Conservation (phyloP, 2,113 vertebrate genomes). For the Tylochromis polylepis region DNA sequence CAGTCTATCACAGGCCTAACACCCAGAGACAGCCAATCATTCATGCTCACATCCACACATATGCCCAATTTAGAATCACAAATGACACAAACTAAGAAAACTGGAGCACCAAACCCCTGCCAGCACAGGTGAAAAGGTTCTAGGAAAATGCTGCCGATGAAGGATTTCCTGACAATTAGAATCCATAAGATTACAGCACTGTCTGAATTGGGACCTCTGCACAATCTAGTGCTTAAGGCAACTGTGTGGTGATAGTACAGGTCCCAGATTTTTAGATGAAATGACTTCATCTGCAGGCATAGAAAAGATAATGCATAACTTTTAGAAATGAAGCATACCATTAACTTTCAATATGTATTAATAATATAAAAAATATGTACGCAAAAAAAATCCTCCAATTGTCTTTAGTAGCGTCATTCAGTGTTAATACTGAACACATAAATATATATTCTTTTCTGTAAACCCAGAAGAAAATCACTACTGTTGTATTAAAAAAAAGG, state of each 20-base stretch:
- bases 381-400: fast-evolving
- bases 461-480: not conserved
- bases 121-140: not conserved
- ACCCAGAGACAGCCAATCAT: not conserved
- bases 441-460: not conserved
- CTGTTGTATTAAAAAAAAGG: not conserved
- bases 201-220: not conserved
- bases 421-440: not conserved
- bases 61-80: not conserved
- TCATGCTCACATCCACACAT: not conserved
- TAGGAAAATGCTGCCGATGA: not conserved
- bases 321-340: not conserved
- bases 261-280: not conserved
- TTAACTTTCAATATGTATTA: not conserved
- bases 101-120: not conserved
- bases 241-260: not conserved
- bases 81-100: not conserved
- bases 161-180: not conserved
- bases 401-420: not conserved
- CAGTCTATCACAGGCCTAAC: not conserved
- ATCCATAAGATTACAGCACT: not conserved
- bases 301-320: not conserved
- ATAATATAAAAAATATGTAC: not conserved
- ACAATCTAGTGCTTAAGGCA: not conserved
- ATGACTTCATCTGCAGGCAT: not conserved